These are phyloP conservation scores for Pantherophis vulpinus DNA, from an alignment of 2,797 vertebrate species.

Conservation along the genomic window DNA sequence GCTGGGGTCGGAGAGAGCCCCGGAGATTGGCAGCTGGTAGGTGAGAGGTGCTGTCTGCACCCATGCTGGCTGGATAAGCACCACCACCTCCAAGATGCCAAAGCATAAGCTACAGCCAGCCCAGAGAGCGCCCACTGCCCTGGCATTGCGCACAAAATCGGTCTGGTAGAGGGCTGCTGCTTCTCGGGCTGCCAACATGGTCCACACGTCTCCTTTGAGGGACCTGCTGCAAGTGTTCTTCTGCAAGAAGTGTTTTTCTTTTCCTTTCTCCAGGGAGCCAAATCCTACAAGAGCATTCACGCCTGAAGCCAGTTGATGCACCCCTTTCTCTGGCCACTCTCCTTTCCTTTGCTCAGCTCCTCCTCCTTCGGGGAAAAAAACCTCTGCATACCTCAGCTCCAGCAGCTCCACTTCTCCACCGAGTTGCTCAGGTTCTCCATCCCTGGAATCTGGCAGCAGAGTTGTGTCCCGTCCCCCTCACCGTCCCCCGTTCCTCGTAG, in stretches of 20 bases:
- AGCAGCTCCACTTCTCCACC: not conserved
- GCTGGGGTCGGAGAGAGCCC: not conserved
- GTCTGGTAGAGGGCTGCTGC: constrained; percentile 81
- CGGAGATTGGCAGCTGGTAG: constrained; percentile 30
- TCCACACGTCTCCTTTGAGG: not conserved
- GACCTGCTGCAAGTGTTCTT: not conserved
- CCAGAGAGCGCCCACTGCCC: constrained; percentile 81
- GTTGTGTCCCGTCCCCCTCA: not conserved
- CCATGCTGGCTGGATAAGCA: constrained; percentile 83
- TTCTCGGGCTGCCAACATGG: constrained; percentile 54
- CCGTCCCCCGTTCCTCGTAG: not conserved
- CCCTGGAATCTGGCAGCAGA: not conserved
- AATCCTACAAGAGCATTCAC: not conserved
- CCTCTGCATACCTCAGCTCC: not conserved
- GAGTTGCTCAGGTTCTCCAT: not conserved
- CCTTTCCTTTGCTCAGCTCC: not conserved
- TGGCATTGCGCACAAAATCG: constrained; percentile 78
- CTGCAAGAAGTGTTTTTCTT: not conserved
- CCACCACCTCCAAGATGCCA: constrained; percentile 79
- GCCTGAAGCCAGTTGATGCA: not conserved
- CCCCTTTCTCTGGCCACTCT: not conserved
- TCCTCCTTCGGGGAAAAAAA: not conserved
- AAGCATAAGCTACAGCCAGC: constrained; percentile 81
- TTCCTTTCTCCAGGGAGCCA: not conserved
- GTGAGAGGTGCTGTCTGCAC: constrained; percentile 65